Evolutionary conservation across 37 sponge, comb jelly and placozoan genomes (phyloP).

Genomic region (Halichondria panicea): DNA sequence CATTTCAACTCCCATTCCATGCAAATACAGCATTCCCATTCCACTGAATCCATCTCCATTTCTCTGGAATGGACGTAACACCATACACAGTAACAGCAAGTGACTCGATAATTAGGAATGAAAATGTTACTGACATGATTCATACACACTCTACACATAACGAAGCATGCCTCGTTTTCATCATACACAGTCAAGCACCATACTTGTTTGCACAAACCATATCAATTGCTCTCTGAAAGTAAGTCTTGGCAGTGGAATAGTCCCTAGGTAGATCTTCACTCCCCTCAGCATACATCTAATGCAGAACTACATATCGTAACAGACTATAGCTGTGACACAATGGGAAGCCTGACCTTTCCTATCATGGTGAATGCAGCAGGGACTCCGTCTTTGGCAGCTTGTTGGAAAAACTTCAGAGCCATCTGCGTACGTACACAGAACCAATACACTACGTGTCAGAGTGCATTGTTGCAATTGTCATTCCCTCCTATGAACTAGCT

Average conservation of each 20-base stretch:
- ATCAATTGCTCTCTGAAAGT: slow-evolving; percentile 67
- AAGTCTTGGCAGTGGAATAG: slow-evolving; percentile 59
- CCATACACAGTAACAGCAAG: not conserved
- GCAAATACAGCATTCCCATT: slow-evolving; percentile 84
- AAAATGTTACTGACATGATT: not conserved
- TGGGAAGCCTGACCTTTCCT: slow-evolving; percentile 35
- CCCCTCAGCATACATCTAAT: slow-evolving; percentile 79
- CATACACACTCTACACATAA: not conserved
- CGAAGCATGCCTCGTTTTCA: not conserved
- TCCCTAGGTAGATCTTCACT: slow-evolving; percentile 59
- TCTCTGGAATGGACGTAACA: slow-evolving; percentile 22
- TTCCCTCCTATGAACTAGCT: too few relatives aligned
- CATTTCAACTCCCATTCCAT: slow-evolving; percentile 86
- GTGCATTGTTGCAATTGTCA: too few relatives aligned
- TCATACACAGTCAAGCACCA: not conserved
- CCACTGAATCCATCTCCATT: slow-evolving; percentile 84
- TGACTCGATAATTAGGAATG: not conserved
- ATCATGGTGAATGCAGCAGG: slow-evolving; percentile 71
- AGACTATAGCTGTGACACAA: not conserved
- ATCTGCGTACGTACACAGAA: too few relatives aligned
- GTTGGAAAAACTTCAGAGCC: slow-evolving; percentile 67
- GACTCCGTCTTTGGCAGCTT: slow-evolving; percentile 59
- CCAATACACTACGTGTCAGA: too few relatives aligned
- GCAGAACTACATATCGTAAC: not conserved
- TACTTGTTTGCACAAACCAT: slow-evolving; percentile 26